Evolutionary conservation across 2,888 invertebrate genomes (phyloP), one percentile per base, ranked within the genome.

Genomic region (Willowsia nigromaculata): DNA sequence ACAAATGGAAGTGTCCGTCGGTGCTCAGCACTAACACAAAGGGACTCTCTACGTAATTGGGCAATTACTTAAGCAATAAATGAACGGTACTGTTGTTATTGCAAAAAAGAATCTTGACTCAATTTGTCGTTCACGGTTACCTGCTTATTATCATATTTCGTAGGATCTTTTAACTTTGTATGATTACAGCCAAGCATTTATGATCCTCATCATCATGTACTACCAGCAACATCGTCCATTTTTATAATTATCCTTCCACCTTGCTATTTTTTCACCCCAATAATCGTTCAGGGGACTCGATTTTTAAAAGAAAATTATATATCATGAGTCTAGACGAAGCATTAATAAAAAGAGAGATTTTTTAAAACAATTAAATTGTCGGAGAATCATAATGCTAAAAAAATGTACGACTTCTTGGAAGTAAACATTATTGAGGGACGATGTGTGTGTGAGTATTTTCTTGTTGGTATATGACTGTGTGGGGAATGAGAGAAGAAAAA

Each of bases 341-440:
- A 68, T 80, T 86, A 87, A 87, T 86, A 85, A 50, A 68, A 56
- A 40, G 68, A 62, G 47, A 30, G 65, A 33, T 56, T 40, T 65
- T 86, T 30, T 53, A 27, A 56, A 81, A 81, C 87, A 87, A 86
- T 87, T 68, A 87, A 81, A 87, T 87, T 80, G 78, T 87, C 86
- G 76, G 56, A 40, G 62, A 65, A 80, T 80, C 76, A 65, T 80
- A 68, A 65, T 86, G 78, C 62, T 59, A 86, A 80, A 85, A 71
- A 86, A 78, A 85, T 85, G 74, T 85, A 85, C 74, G 53, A 74
- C 86, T 86, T 86, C 86, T 86, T 62, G 78, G 84, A 85, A 85
- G 74, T 59, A 56, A 59, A 59, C 15, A 80, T 56, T 56, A 59
- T 80, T 22, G 22, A 56, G 43, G 56, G 40, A 81, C 78, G 78